These are phyloP conservation scores for Agapornis canus DNA, from an alignment of 2,797 vertebrate genomes.

Conservation along the genomic window DNA sequence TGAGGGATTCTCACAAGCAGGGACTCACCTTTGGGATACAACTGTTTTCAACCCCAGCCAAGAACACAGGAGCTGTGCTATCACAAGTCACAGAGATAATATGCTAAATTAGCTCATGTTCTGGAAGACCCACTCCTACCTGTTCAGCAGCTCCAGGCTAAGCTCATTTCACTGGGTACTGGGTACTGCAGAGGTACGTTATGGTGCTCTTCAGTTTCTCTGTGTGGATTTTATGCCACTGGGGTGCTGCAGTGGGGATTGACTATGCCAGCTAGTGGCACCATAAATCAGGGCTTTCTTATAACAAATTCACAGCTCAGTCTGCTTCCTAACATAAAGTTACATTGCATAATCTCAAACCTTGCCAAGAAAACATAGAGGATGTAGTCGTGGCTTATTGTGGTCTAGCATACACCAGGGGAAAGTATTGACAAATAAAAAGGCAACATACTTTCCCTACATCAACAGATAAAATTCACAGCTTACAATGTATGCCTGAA, in stretches of 20 bases:
- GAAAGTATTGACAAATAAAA: not conserved
- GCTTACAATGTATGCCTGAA: not conserved
- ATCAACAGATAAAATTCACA: not conserved
- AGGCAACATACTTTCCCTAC: not conserved
- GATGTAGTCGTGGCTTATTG: not conserved
- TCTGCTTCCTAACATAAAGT: not conserved
- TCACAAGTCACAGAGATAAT: slow-evolving; percentile 12
- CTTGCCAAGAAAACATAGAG: not conserved
- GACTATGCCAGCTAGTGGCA: not conserved
- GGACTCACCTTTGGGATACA: slow-evolving; percentile 20
- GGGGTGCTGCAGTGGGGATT: not conserved
- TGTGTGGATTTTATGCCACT: not conserved
- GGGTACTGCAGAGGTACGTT: not conserved
- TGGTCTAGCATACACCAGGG: not conserved
- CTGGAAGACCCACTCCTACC: slow-evolving; percentile 26
- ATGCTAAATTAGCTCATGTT: slow-evolving; percentile 20
- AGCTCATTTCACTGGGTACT: not conserved
- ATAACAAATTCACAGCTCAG: not conserved
- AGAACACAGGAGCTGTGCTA: not conserved
- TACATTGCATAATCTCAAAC: not conserved
- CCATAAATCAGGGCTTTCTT: not conserved
- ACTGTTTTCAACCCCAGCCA: not conserved
- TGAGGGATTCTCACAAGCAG: not conserved
- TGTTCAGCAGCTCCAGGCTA: slow-evolving; percentile 4
- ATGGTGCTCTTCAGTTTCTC: not conserved